Conservation (phyloP, 2,797 vertebrate species). For the Pangasius larnaudii region DNA sequence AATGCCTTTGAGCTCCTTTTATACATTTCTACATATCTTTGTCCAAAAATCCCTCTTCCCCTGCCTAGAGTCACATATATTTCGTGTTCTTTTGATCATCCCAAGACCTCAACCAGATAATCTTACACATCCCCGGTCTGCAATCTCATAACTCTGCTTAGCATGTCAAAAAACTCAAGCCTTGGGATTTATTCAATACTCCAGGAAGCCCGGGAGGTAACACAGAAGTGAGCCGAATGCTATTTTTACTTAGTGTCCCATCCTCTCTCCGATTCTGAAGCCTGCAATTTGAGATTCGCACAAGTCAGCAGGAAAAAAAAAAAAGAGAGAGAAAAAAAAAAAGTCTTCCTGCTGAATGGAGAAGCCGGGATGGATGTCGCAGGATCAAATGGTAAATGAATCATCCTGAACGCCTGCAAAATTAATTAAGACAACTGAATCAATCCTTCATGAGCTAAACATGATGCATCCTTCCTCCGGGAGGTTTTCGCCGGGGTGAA, state of each 20-base stretch:
- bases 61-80: background rate
- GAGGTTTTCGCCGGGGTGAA: background rate
- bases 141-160: slow-evolving; percentile 42
- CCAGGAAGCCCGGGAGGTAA: slow-evolving; percentile 40
- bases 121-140: slow-evolving; percentile 27
- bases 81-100: slow-evolving; percentile 34
- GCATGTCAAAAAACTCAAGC: slow-evolving; percentile 41
- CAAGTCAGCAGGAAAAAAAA: slow-evolving; percentile 48
- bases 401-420: slow-evolving; percentile 53
- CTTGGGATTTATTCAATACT: slow-evolving; percentile 41
- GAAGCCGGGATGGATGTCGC: slow-evolving; percentile 46
- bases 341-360: slow-evolving; percentile 9
- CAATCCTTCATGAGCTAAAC: slow-evolving; percentile 61
- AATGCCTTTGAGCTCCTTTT: slow-evolving; percentile 5
- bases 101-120: slow-evolving; percentile 39
- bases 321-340: background rate
- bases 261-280: slow-evolving; percentile 42
- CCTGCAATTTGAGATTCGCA: slow-evolving; percentile 49
- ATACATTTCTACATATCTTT: background rate
- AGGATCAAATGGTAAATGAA: slow-evolving; percentile 56
- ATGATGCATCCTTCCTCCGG: slow-evolving; percentile 36
- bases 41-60: background rate
- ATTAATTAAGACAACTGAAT: slow-evolving; percentile 58
- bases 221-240: slow-evolving; percentile 29
- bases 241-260: slow-evolving; percentile 45